Evolutionary conservation across 2,888 invertebrate species (phyloP), one percentile per base, ranked within the genome.

Genomic region (Caenorhabditis sp.): DNA sequence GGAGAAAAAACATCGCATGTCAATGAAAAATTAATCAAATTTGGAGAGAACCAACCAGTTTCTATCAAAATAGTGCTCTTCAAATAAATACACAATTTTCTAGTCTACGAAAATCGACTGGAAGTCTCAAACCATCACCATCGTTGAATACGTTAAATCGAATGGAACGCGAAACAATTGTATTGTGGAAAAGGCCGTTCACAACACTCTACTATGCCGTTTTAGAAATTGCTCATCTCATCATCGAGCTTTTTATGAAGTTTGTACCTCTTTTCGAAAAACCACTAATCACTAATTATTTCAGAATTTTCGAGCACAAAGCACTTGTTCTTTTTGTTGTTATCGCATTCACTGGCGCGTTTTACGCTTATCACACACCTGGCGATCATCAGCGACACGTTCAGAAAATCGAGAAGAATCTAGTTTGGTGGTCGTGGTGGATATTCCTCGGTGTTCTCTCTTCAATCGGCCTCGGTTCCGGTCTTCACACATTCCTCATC

Each of bases 401-500:
- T 0, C 74, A 74, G 43, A 37, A 21, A 26, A 64, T 71, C 17
- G 77, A 89, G 69, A 87, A 87, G 74, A 86, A 89, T 73, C 81
- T 90, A 51, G 84, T 92, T 60, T 93, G 93, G 93, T 93, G 92
- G 91, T 53, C 62, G 12, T 79, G 77, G 79, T 97, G 96, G 96
- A 91, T 95, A 75, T 92, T 93, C 14, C 91, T 97, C 58, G 99
- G 99, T 19, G 93, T 99, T 50, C 91, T 97, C 81, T 97, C 97
- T 51, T 97, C 97, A 0, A 95, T 99, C 66, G 99, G 99, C 0
- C 66, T 99, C 62, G 99, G 99, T 51, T 97, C 97, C 0, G 99
- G 99, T 0, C 91, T 99, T 64, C 99, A 99, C 89, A 99, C 99
- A 71, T 99, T 99, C 91, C 91, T 99, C 62, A 91, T 99, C 73